Conservation (phyloP, 2,888 invertebrate species). For the Octonoba sinensis region DNA sequence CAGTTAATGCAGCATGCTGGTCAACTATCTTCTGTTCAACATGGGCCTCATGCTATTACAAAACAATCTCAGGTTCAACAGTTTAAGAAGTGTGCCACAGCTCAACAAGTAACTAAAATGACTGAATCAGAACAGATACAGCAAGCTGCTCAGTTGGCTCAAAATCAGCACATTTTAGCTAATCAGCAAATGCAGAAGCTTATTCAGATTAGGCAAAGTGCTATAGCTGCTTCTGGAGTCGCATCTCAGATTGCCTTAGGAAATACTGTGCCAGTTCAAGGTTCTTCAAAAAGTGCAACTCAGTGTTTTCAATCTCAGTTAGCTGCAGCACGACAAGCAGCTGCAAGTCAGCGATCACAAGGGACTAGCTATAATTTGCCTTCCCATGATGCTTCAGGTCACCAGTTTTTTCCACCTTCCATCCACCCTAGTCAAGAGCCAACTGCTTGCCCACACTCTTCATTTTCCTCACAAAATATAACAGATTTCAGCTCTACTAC, state of each 20-base stretch:
- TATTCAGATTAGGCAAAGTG: slow-evolving; percentile 52
- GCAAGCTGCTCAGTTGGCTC: slow-evolving; percentile 49
- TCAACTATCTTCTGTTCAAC: slow-evolving; percentile 39
- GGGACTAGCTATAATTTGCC: slow-evolving; percentile 26
- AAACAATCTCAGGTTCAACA: slow-evolving; percentile 38
- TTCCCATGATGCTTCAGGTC: slow-evolving; percentile 35
- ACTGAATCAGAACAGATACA: slow-evolving; percentile 53
- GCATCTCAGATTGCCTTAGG: slow-evolving; percentile 45
- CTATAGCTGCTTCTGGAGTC: slow-evolving; percentile 36
- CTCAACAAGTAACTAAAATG: slow-evolving; percentile 29
- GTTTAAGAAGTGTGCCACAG: slow-evolving; percentile 33
- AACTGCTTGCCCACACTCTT: slow-evolving; percentile 36
- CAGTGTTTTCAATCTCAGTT: slow-evolving; percentile 57
- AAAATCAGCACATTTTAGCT: slow-evolving; percentile 40
- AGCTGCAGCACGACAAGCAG: slow-evolving; percentile 48
- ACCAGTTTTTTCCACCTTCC: slow-evolving; percentile 44
- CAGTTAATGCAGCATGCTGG: slow-evolving; percentile 53
- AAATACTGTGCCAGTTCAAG: slow-evolving; percentile 29
- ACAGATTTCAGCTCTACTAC: slow-evolving; percentile 30
- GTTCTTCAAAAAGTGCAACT: slow-evolving; percentile 35
- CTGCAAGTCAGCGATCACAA: slow-evolving; percentile 27
- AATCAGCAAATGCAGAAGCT: slow-evolving; percentile 58
- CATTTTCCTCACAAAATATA: slow-evolving; percentile 39
- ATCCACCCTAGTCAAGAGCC: slow-evolving; percentile 45
- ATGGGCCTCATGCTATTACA: slow-evolving; percentile 33